Evolutionary conservation across 2,797 vertebrate species (phyloP), one percentile per base, ranked within the genome.

Genomic region (Enteromius treurensis): DNA sequence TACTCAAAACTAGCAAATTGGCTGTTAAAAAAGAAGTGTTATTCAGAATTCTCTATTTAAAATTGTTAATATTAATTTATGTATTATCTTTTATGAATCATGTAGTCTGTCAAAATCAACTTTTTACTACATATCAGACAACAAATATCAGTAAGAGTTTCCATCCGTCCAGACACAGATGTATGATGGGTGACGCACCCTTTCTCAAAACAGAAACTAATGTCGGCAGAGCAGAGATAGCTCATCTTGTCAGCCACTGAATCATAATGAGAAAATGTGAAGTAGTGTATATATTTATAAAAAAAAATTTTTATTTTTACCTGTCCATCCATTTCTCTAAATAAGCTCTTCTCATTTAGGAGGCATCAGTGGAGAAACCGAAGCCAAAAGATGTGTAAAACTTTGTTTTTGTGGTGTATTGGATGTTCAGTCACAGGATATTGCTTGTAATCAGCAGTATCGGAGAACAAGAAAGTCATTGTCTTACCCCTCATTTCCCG

Each of bases 191-290:
- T 70, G 55, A 65, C 3, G 3, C n/a, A 49, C 45, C 81, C 37
- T 49, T 79, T 84, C 51, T 42, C 26, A 47, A 55, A 77, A 49
- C 53, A 51, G 58, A 84, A 80, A 79, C 26, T 47, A 87, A 77
- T 71, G 19, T 34, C 26, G 37, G 71, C 69, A 49, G 21, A 47
- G 85, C 26, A 58, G 76, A 88, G 83, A 86, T 69, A 42, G 76
- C 84, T 82, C 70, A 81, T 84, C 74, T 78, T 87, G 81, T 86
- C 83, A 81, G 73, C 62, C 78, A 83, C 32, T 81, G 76, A 84
- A 80, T 80, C 71, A 45, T 77, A 80, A 80, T 14, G 8, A 37
- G 53, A 23, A 68, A 80, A 84, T 40, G 69, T 47, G 42, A 37
- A n/a, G 47, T 47, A 34, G 26, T 60, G 10, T 68, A 55, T 70